phyloP scores from a whole-genome alignment of 2,797 vertebrate species.

The Emys orbicularis region DNA sequence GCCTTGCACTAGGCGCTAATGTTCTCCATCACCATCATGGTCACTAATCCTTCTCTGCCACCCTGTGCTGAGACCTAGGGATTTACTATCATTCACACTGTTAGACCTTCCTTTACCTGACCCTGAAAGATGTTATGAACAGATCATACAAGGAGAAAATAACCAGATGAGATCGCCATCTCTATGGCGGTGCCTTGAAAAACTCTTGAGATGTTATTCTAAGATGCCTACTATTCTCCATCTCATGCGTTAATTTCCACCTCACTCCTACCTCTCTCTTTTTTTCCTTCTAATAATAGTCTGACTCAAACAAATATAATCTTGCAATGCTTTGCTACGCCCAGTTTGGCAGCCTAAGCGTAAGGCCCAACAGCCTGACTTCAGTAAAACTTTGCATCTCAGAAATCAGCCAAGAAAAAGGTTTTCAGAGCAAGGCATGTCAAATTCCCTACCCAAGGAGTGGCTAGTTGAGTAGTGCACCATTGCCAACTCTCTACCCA shows the following conservation, averaged over 20 bases:
- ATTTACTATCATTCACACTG: neutral
- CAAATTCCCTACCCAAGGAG: neutral
- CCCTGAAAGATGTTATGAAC: neutral
- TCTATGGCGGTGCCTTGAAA: neutral
- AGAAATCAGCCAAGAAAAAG: neutral
- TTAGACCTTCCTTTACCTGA: neutral
- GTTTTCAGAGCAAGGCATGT: neutral
- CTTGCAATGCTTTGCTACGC: fast-evolving
- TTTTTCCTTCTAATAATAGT: neutral
- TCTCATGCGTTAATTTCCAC: neutral
- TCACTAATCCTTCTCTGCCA: neutral
- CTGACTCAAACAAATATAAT: neutral
- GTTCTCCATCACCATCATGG: neutral
- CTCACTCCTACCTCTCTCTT: neutral
- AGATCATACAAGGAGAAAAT: neutral
- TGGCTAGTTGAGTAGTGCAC: neutral
- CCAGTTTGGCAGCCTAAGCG: neutral
- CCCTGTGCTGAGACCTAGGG: neutral
- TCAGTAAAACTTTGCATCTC: neutral
- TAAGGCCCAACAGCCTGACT: neutral
- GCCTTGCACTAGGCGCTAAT: neutral
- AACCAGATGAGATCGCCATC: neutral
- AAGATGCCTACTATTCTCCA: neutral
- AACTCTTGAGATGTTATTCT: neutral
- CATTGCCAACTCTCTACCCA: fast-evolving